Evolutionary conservation across 2,113 vertebrate species (phyloP).

Genomic region (Paedocypris sp.): DNA sequence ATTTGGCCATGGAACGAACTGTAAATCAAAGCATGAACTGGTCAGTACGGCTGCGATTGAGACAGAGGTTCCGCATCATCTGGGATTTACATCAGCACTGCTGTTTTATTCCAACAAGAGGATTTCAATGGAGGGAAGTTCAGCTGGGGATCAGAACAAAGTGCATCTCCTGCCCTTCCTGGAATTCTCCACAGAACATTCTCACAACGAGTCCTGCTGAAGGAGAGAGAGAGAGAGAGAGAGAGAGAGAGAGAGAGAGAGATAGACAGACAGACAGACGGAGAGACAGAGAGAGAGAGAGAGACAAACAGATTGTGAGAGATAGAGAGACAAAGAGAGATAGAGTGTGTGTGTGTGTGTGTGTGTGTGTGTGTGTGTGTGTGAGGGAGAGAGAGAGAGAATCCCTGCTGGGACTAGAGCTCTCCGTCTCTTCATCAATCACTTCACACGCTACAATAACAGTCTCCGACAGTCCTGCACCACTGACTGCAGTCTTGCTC

Average conservation of each 20-base stretch:
- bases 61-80: not conserved
- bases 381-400: no score
- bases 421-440: conserved; percentile 32
- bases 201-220: conserved; percentile 4
- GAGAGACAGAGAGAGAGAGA: no score
- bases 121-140: conserved; percentile 45
- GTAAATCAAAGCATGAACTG: not conserved
- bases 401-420: conserved; percentile 20
- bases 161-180: conserved; percentile 44
- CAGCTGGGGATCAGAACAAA: conserved; percentile 33
- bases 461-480: not conserved
- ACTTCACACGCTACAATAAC: conserved; percentile 9
- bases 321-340: no score
- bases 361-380: no score
- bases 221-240: not conserved
- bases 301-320: no score
- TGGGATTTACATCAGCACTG: conserved; percentile 28
- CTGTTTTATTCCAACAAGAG: conserved; percentile 25
- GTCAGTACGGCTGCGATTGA: conserved; percentile 1
- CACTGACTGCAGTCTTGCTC: not conserved
- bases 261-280: no score
- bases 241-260: no score
- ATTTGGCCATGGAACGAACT: not conserved
- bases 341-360: no score
- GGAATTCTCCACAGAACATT: conserved; percentile 36